phyloP scores from a whole-genome alignment of 2,888 invertebrate genomes.

The Himalopsyche tibetana region DNA sequence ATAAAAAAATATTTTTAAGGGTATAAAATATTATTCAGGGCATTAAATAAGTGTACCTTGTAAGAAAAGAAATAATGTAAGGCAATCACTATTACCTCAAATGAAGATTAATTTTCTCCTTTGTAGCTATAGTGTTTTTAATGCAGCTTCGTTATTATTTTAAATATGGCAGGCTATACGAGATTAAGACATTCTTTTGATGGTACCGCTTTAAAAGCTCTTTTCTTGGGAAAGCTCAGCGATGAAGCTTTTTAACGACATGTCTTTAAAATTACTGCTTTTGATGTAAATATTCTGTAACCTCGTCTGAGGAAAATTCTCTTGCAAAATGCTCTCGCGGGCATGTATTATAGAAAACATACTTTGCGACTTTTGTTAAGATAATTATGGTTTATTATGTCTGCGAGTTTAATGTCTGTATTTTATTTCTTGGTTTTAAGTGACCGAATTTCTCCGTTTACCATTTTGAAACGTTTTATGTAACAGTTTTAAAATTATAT shows the following conservation, averaged over 20 bases:
- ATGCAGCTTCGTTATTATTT: slow-evolving; percentile 4
- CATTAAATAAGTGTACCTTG: background rate
- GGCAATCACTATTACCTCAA: background rate
- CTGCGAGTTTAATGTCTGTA: background rate
- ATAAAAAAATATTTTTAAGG: no score
- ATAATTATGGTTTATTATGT: slow-evolving; percentile 3
- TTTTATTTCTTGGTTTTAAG: background rate
- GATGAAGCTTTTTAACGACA: slow-evolving; percentile 54
- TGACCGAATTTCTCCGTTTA: no score
- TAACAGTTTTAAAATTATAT: no score
- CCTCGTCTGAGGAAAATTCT: slow-evolving; percentile 44
- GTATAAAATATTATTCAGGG: no score
- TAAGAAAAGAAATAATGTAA: background rate
- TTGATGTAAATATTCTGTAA: slow-evolving; percentile 59
- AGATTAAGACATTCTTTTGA: slow-evolving; percentile 17
- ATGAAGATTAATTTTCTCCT: slow-evolving; percentile 17
- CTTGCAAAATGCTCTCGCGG: slow-evolving; percentile 42
- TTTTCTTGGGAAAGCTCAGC: slow-evolving; percentile 23
- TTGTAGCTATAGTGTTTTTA: background rate
- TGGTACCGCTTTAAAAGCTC: slow-evolving; percentile 36
- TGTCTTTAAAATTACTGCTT: slow-evolving; percentile 60
- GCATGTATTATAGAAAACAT: slow-evolving; percentile 32
- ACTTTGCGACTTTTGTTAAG: slow-evolving; percentile 11
- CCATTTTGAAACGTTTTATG: no score
- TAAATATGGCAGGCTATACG: slow-evolving; percentile 16